Percentiles rank a stretch among this genome's conserved stretches.
Evolutionary conservation across 2,797 vertebrate species (phyloP).

Genomic region (Pangasius djambal): DNA sequence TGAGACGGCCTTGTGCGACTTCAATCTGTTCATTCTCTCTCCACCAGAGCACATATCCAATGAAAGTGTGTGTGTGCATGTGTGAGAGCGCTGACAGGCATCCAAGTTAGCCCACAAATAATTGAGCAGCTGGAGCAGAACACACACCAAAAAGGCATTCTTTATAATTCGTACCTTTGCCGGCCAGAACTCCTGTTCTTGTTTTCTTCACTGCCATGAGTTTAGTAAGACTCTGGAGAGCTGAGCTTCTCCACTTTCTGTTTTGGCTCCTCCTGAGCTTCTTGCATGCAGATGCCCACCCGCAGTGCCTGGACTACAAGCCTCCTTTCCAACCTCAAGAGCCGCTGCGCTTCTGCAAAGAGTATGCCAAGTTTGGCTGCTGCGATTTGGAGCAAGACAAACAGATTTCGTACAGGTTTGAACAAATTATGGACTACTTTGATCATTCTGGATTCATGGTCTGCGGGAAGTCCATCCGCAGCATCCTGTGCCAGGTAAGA

Average conservation of each 20-base stretch:
- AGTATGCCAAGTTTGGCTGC: conserved; percentile 81
- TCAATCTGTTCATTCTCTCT: conserved; percentile 55
- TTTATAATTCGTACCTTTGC: conserved; percentile 30
- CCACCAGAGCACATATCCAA: conserved; percentile 65
- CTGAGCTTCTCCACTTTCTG: conserved; percentile 49
- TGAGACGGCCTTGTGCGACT: conserved; percentile 73
- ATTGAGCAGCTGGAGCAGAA: conserved; percentile 14
- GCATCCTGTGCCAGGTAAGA: conserved; percentile 81
- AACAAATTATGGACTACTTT: conserved; percentile 77
- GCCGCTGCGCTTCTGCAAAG: conserved; percentile 76
- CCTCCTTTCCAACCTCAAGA: conserved; percentile 77
- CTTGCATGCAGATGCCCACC: conserved; percentile 72
- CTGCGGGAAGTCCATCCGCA: conserved; percentile 77
- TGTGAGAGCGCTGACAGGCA: conserved; percentile 28
- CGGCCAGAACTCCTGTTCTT: background rate
- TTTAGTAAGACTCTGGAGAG: conserved; percentile 34
- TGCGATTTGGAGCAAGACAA: conserved; percentile 75
- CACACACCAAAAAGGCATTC: conserved; percentile 32
- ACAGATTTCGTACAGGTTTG: conserved; percentile 69
- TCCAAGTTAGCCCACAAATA: conserved; percentile 26
- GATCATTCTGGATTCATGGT: conserved; percentile 73
- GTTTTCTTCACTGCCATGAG: conserved; percentile 49
- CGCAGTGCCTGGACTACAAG: conserved; percentile 85
- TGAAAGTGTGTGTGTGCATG: conserved; percentile 40
- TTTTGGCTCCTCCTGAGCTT: conserved; percentile 59